phyloP scores from a whole-genome alignment of 2,797 vertebrate species.

The Chaetophractus vellerosus region DNA sequence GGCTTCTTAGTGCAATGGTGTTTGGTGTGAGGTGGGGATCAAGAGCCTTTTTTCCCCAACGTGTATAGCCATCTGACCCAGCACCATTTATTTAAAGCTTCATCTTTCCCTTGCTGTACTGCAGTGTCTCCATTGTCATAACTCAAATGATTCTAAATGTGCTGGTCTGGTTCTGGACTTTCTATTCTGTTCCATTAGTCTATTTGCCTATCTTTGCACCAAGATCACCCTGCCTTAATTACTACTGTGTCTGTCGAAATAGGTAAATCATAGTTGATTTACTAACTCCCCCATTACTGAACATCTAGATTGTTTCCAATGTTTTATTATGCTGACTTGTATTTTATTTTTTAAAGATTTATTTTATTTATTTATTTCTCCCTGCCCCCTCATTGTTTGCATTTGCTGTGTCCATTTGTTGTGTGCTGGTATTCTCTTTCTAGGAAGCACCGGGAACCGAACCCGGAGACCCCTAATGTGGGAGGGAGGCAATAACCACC shows the following conservation, averaged over 20 bases:
- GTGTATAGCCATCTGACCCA: too few species aligned
- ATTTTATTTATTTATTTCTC: too few species aligned
- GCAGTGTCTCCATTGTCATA: not conserved
- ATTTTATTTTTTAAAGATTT: not conserved
- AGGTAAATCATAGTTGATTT: not conserved
- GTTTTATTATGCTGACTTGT: not conserved
- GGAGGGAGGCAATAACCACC: too few species aligned
- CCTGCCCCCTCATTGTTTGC: too few species aligned
- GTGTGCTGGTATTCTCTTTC: too few species aligned
- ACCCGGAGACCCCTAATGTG: too few species aligned
- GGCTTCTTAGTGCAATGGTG: not conserved
- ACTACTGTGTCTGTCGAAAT: not conserved
- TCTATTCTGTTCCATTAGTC: not conserved
- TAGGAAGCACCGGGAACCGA: too few species aligned
- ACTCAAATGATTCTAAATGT: not conserved
- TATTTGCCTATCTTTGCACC: not conserved
- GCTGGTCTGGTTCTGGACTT: not conserved
- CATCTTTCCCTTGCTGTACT: not conserved
- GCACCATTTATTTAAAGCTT: too few species aligned
- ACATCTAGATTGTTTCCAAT: not conserved
- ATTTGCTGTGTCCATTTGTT: too few species aligned
- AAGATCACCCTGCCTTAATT: not conserved
- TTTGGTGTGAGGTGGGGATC: not conserved
- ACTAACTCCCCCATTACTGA: not conserved
- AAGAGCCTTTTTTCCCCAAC: fast-evolving